Conservation (phyloP, 2,113 vertebrate genomes). For the Vanacampus margaritifer region DNA sequence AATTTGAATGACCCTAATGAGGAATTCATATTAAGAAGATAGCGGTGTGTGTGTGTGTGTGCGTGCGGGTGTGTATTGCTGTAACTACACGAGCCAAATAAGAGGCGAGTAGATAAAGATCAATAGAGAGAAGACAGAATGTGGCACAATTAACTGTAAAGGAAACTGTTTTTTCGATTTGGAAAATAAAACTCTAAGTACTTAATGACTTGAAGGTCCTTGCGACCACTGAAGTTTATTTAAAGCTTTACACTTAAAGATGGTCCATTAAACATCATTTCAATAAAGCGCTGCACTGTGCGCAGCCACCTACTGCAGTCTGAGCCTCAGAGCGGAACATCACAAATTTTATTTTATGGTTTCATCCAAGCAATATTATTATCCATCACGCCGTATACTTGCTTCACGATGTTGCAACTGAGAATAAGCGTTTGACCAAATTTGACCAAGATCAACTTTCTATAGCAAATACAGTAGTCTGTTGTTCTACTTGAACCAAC, state of each 20-base stretch:
- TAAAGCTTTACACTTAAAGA: constrained; percentile 5
- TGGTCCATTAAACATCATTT: neutral
- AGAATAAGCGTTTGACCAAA: no score
- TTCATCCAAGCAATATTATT: no score
- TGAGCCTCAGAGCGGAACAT: neutral
- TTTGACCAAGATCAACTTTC: no score
- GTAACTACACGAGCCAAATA: constrained; percentile 10
- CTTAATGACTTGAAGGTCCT: constrained; percentile 5
- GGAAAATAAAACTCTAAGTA: neutral
- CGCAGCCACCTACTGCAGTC: neutral
- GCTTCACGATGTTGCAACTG: no score
- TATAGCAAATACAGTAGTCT: no score
- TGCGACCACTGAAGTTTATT: constrained; percentile 12
- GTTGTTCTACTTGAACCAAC: no score
- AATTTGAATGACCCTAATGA: constrained; percentile 57
- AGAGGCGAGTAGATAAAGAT: constrained; percentile 3
- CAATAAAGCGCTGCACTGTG: neutral
- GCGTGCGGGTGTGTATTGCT: neutral
- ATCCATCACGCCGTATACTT: no score
- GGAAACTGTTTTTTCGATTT: constrained; percentile 6
- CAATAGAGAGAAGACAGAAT: neutral
- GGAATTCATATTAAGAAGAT: constrained; percentile 36
- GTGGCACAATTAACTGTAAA: constrained; percentile 19
- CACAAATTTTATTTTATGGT: no score
- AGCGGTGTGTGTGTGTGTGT: constrained; percentile 11